Conservation (phyloP, 2,888 invertebrate species). For the Parelbella ahira region DNA sequence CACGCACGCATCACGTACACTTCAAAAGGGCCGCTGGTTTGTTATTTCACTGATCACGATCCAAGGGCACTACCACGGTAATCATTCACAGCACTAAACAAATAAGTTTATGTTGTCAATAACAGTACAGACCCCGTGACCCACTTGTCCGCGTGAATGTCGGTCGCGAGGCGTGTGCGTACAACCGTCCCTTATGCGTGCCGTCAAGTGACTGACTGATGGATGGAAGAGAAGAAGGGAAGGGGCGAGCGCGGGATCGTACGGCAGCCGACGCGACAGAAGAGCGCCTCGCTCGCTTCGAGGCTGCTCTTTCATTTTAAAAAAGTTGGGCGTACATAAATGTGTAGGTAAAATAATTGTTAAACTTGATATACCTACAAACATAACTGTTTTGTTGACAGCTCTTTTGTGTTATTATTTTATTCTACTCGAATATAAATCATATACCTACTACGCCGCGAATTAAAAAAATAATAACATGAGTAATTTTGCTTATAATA, state of each 20-base stretch:
- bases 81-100: conserved; percentile 59
- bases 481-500: too few relatives aligned
- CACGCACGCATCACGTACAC: conserved; percentile 79
- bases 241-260: conserved; percentile 41
- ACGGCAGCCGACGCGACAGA: conserved; percentile 38
- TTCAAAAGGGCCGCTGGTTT: conserved; percentile 73
- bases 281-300: conserved; percentile 22
- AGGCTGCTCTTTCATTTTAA: conserved; percentile 21
- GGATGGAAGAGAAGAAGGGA: conserved; percentile 41
- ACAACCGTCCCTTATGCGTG: conserved; percentile 55
- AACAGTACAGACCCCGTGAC: conserved; percentile 62
- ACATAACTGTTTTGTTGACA: too few relatives aligned
- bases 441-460: too few relatives aligned
- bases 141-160: conserved; percentile 73
- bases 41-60: conserved; percentile 51
- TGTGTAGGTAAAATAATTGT: too few relatives aligned
- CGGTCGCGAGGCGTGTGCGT: conserved; percentile 43
- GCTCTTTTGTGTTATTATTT: too few relatives aligned
- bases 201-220: conserved; percentile 65
- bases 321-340: conserved; percentile 14
- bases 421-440: too few relatives aligned
- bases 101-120: conserved; percentile 44
- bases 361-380: conserved; percentile 11
- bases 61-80: conserved; percentile 55
- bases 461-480: too few relatives aligned